Evolutionary conservation across 1,140 invertebrate genomes (phyloP).

Genomic region (Thaumetopoea pityocampa): DNA sequence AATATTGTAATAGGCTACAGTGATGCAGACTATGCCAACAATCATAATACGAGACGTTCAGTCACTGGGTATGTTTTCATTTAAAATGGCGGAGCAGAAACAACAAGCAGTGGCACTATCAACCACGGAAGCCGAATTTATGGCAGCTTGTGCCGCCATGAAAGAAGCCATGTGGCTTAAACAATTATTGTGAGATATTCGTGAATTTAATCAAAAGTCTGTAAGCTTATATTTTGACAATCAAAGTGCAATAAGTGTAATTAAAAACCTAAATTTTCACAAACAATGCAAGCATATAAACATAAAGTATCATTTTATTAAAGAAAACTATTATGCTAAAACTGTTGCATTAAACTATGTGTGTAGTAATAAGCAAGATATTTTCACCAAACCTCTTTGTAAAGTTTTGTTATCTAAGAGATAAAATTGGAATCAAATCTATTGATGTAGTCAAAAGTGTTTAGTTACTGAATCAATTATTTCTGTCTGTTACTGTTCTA

Average conservation of each 20-base stretch:
- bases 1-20: conserved; percentile 8
- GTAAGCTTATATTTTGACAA: conserved; percentile 15
- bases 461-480: too few species aligned
- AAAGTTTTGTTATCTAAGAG: conserved; percentile 7
- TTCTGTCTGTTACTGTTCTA: neutral
- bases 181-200: conserved; percentile 15
- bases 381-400: conserved; percentile 19
- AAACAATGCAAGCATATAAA: conserved; percentile 20
- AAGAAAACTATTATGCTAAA: conserved; percentile 21
- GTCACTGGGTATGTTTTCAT: conserved; percentile 18
- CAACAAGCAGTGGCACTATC: conserved; percentile 21
- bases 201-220: conserved; percentile 16
- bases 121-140: conserved; percentile 13
- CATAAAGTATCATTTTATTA: conserved; percentile 19
- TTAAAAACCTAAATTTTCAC: conserved; percentile 15
- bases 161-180: conserved; percentile 18
- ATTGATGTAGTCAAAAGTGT: too few species aligned
- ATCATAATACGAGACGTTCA: conserved; percentile 2
- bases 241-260: conserved; percentile 19
- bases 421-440: conserved; percentile 6
- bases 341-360: conserved; percentile 18
- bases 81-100: conserved; percentile 14
- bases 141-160: too few species aligned
- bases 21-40: conserved; percentile 12
- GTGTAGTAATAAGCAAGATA: conserved; percentile 16